Evolutionary conservation across 1,140 invertebrate species (phyloP), one percentile per base, ranked within the genome.

Genomic region (Daktulosphaira vitifoliae): DNA sequence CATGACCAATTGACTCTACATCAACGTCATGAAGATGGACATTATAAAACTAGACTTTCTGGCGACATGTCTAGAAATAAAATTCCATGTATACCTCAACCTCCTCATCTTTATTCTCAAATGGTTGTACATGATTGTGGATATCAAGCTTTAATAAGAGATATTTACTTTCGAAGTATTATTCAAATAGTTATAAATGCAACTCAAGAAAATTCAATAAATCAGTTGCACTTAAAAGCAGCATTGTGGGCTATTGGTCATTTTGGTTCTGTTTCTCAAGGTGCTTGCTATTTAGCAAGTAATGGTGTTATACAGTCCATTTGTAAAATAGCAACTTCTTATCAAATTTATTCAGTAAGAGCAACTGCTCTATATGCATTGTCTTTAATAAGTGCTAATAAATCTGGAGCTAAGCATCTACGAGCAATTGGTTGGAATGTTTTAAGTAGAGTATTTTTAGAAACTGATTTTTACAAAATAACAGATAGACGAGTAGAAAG

Each of bases 211-310:
- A 33, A n/a, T 11, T 13, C 56, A 22, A 62, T 44, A 29, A 25
- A 62, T 8, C 42, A 46, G 29, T 73, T 87, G 1, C 81, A 85
- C 62, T 73, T 95, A 15, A 98, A 98, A 74, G 82, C 90, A 20
- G 88, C 92, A 0, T 73, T 98, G 0, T 98, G 94, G 93, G 86
- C 87, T 8, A 74, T 93, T 25, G 89, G 89, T 13, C 90, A 94
- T 73, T 79, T 89, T 18, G 88, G 87, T 2, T 85, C 84, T 0
- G 88, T 89, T 18, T 73, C 78, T 0, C 78, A 81, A 51, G 92
- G 92, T 1, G 77, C 91, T 13, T 79, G 84, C 33, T 82, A 87
- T 68, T 75, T 96, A 15, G 80, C 78, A 33, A 78, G 81, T 64
- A 74, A 81, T 62, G 79, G 80, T 56, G 76, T 86, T 18, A 72